A percentile compares a stretch with the other conserved stretches of the same genome.
Conservation (phyloP, 2,797 vertebrate species). For the Holocentrus rufus region DNA sequence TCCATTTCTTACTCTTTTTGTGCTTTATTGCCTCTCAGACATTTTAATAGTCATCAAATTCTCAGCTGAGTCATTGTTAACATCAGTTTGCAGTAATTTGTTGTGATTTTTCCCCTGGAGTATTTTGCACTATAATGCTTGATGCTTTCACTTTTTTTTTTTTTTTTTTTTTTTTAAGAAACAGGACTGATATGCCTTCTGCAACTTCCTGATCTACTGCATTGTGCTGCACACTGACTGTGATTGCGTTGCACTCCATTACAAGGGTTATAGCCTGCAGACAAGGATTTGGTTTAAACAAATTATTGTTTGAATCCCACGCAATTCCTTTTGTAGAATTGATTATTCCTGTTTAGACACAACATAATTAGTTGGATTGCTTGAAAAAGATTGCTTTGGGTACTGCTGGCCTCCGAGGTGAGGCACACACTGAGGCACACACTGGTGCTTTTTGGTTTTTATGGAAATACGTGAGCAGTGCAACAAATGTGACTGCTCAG, state of each 20-base stretch:
- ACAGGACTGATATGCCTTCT: too few species aligned
- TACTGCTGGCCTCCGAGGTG: background rate
- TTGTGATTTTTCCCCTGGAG: too few species aligned
- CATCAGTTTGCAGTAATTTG: constrained; percentile 1
- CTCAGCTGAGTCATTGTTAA: background rate
- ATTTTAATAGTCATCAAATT: background rate
- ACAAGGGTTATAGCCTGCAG: constrained; percentile 37
- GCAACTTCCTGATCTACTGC: constrained; percentile 10
- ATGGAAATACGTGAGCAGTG: constrained; percentile 18
- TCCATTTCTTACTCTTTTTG: too few species aligned
- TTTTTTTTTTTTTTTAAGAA: too few species aligned
- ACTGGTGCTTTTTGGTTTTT: background rate
- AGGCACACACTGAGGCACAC: constrained; percentile 1
- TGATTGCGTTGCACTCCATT: constrained; percentile 18
- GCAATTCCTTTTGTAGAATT: constrained; percentile 42
- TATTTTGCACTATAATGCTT: background rate
- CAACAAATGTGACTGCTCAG: constrained; percentile 21
- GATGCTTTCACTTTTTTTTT: background rate
- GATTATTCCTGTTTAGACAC: constrained; percentile 42
- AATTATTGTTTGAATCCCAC: constrained; percentile 46
- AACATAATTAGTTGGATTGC: constrained; percentile 48
- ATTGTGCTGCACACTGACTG: background rate
- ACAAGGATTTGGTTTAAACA: constrained; percentile 47
- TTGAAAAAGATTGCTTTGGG: constrained; percentile 38
- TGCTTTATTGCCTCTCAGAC: background rate